A percentile compares a stretch with the other conserved stretches of the same genome.
phyloP scores from a whole-genome alignment of 2,888 invertebrate genomes.

The Eudasyphora cyanicolor region DNA sequence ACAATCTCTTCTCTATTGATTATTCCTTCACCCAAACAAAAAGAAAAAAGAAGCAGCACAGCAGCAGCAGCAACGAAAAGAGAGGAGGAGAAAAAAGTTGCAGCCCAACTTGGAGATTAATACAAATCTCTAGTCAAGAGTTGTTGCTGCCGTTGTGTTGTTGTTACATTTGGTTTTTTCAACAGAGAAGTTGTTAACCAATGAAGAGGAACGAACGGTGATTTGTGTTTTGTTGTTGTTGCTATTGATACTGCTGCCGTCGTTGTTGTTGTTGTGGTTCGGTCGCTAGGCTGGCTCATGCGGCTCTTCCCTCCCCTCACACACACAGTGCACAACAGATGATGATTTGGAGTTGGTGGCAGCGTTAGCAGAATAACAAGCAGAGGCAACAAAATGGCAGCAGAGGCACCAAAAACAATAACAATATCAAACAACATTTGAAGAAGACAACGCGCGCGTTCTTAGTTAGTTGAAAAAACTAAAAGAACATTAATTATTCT shows the following conservation, averaged over 20 bases:
- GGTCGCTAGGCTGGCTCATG: too few relatives aligned
- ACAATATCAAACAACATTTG: slow-evolving; percentile 1
- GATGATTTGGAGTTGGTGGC: not conserved
- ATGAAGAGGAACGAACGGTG: slow-evolving; percentile 62
- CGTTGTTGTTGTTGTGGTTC: slow-evolving; percentile 20
- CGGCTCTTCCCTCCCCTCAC: not conserved
- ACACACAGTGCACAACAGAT: not conserved
- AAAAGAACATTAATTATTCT: slow-evolving; percentile 35
- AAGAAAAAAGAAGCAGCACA: not conserved
- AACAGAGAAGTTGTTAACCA: slow-evolving; percentile 47
- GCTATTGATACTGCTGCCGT: slow-evolving; percentile 17
- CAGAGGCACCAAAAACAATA: not conserved
- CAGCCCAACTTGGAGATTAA: slow-evolving; percentile 18
- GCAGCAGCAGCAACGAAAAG: slow-evolving; percentile 27
- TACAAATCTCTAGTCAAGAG: slow-evolving; percentile 17
- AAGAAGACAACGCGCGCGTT: not conserved
- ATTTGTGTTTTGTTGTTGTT: slow-evolving; percentile 43
- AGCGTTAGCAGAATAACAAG: slow-evolving; percentile 20
- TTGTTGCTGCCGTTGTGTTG: not conserved
- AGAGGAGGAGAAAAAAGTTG: slow-evolving; percentile 41
- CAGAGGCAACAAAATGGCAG: not conserved
- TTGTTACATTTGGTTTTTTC: too few relatives aligned
- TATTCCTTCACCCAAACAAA: not conserved
- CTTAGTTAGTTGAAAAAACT: slow-evolving; percentile 39
- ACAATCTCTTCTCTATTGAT: not conserved